Conservation (phyloP, 2,888 invertebrate genomes). For the Spilosoma lubricipeda region DNA sequence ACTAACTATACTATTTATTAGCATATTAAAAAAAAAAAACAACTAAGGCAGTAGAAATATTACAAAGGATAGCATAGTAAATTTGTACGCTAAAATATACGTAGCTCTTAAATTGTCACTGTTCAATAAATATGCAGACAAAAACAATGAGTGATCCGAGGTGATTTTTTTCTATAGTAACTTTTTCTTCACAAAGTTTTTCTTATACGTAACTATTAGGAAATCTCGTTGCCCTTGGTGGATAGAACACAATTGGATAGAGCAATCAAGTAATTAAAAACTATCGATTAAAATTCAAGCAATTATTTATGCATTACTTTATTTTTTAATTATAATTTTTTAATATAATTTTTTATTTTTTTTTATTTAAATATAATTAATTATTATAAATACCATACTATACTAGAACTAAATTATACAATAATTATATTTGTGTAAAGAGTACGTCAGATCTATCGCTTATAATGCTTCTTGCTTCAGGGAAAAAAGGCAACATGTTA, state of each 20-base stretch:
- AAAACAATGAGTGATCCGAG: no score
- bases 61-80: no score
- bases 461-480: constrained; percentile 69
- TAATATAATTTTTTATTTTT: no score
- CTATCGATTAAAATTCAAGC: neutral
- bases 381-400: neutral
- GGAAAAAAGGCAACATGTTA: constrained; percentile 75
- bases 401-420: constrained; percentile 24
- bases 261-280: neutral
- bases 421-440: constrained; percentile 65
- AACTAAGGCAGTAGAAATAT: no score
- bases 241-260: neutral
- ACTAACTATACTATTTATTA: no score
- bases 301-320: neutral
- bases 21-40: no score
- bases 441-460: constrained; percentile 67
- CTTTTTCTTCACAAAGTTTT: neutral
- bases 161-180: no score
- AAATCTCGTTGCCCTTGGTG: neutral
- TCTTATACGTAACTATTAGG: neutral
- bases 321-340: no score
- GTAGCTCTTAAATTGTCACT: no score
- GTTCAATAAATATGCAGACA: no score
- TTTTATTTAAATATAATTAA: neutral
- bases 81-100: no score